Base-by-base conservation (phyloP, 2,797 vertebrate species). In the Eulemur rubriventer region DNA sequence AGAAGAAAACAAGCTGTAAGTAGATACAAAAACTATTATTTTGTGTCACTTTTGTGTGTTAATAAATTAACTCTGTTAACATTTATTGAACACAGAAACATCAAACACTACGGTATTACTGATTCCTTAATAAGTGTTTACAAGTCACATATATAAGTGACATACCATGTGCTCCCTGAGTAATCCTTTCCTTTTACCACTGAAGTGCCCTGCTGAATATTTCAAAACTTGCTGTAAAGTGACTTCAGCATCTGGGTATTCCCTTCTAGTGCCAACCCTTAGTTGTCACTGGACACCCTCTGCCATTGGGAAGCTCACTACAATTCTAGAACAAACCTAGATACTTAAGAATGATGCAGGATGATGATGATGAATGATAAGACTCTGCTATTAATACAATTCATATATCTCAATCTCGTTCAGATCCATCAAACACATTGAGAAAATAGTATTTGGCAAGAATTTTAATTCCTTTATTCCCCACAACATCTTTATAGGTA, bases 401-500 rank as follows among this genome's bases (percentile, higher is more conserved):
- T 69, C 30, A 35, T 67, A 43, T 30, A 55, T 46, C 48, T 67
- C 81, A 8, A 10, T 38, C 43, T 83, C 57, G 41, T 83, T 88
- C 35, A 79, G 20, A 73, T 41, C 59, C 65, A 84, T 18, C 41
- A 78, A 43, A 43, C 5, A 30, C 35, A n/a, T 28, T 52, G 80
- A 96, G 46, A 92, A 82, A 61, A 78, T 41, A 33, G 7, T 87
- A 43, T 86, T 43, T 78, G 30, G 48, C 79, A 89, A 26, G 9
- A 92, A 82, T 94, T 81, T 63, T 69, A 16, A 75, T 91, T 89
- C n/a, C 43, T 70, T 94, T 88, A 75, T 69, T 80, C 38, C 69
- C 81, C 24, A 50, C 38, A 83, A 12, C 14, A 38, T n/a, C 28
- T 59, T 41, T 85, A 4, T 30, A 5, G 3, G 22, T 20, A 72